Evolutionary conservation across 2,797 vertebrate genomes (phyloP).

Genomic region (Columba guinea): DNA sequence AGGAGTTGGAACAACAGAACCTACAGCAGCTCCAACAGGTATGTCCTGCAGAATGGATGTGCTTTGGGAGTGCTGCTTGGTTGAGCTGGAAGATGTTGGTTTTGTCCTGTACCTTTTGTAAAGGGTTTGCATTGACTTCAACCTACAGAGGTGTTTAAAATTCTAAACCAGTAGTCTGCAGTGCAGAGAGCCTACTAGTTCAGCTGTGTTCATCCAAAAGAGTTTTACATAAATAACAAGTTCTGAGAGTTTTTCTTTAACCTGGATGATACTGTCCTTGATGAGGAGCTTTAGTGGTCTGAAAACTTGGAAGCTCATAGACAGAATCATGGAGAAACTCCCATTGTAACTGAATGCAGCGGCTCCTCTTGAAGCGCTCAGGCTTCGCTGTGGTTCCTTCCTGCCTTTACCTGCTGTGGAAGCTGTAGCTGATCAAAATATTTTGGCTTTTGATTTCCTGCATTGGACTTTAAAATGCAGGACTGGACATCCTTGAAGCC

Average conservation of each 20-base stretch:
- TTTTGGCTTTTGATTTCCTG: background rate
- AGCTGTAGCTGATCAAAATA: background rate
- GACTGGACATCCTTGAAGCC: background rate
- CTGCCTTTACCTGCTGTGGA: background rate
- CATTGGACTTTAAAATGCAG: background rate
- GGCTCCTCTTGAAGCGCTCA: background rate
- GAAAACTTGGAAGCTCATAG: background rate
- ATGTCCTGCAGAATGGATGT: background rate
- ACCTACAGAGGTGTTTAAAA: background rate
- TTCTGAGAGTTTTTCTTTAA: background rate
- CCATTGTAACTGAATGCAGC: background rate
- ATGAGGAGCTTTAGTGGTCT: background rate
- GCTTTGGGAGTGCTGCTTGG: background rate
- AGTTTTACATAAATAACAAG: background rate
- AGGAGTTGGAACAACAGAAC: constrained; percentile 71
- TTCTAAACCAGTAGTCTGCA: background rate
- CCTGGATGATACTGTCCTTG: background rate
- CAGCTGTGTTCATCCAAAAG: background rate
- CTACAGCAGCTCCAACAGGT: constrained; percentile 70
- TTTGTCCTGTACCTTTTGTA: background rate
- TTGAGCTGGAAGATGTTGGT: background rate
- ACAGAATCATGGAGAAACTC: background rate
- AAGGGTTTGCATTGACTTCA: background rate
- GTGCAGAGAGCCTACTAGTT: background rate
- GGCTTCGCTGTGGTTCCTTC: background rate